Evolutionary conservation across 2,888 invertebrate species (phyloP).

Genomic region (Synanthedon andrenaeformis): DNA sequence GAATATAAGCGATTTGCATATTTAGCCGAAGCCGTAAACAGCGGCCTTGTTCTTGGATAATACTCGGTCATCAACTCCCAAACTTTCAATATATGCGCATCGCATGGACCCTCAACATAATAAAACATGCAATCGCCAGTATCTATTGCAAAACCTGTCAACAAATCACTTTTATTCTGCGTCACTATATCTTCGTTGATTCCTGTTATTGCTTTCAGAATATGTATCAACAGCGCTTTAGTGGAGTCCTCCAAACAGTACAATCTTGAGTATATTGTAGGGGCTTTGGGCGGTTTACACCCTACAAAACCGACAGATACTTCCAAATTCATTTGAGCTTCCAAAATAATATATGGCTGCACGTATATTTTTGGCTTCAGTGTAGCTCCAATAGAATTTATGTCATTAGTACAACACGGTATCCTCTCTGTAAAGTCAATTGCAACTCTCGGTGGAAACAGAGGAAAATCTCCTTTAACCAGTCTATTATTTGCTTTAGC

Average conservation of each 20-base stretch:
- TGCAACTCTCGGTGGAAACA: constrained; percentile 32
- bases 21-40: constrained; percentile 38
- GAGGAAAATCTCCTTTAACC: constrained; percentile 39
- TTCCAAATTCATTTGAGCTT: constrained; percentile 50
- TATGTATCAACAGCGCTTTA: constrained; percentile 16
- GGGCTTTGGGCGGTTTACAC: constrained; percentile 26
- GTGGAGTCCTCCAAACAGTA: constrained; percentile 25
- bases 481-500: constrained; percentile 30
- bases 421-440: constrained; percentile 22
- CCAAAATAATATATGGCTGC: constrained; percentile 29
- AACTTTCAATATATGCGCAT: constrained; percentile 36
- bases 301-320: constrained; percentile 49
- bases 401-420: constrained; percentile 45
- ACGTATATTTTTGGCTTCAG: constrained; percentile 25
- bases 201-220: constrained; percentile 27
- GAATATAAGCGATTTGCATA: constrained; percentile 41
- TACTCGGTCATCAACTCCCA: constrained; percentile 43
- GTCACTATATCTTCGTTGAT: constrained; percentile 27
- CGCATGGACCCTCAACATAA: constrained; percentile 44
- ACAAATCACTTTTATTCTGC: constrained; percentile 15
- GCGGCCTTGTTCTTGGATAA: constrained; percentile 27
- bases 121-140: constrained; percentile 34
- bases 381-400: constrained; percentile 31
- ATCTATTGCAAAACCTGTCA: constrained; percentile 54
- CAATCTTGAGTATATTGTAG: constrained; percentile 35